Conservation (phyloP, 1,140 invertebrate species). For the Listronotus oregonensis region DNA sequence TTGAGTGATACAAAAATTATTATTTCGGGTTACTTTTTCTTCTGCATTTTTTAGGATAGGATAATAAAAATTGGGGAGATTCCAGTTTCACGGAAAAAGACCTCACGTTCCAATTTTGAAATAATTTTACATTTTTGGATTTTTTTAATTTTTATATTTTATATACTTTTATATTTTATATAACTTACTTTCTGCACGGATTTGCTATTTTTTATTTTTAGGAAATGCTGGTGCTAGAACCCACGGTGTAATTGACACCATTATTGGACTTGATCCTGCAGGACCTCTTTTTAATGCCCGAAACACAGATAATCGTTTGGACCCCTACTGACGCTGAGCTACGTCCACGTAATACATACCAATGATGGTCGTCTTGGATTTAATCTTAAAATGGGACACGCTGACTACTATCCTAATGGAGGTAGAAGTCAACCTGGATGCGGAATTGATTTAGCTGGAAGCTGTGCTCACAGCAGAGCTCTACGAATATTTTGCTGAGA, state of each 20-base stretch:
- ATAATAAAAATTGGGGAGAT: too few species aligned
- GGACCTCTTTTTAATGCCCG: slow-evolving; percentile 59
- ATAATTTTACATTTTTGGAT: too few species aligned
- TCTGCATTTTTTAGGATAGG: too few species aligned
- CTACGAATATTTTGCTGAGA: slow-evolving; percentile 60
- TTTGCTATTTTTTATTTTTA: slow-evolving; percentile 1
- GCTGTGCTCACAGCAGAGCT: slow-evolving; percentile 64
- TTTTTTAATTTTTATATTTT: too few species aligned
- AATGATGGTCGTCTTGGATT: slow-evolving; percentile 66
- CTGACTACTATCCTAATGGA: slow-evolving; percentile 75
- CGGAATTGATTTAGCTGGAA: slow-evolving; percentile 54
- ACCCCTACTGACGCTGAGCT: slow-evolving; percentile 64
- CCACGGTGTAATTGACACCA: slow-evolving; percentile 49
- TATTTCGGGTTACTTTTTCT: too few species aligned
- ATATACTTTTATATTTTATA: too few species aligned
- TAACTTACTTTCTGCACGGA: too few species aligned
- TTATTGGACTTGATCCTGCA: slow-evolving; percentile 61
- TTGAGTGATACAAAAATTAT: too few species aligned
- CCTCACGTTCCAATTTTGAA: too few species aligned
- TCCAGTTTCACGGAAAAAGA: too few species aligned
- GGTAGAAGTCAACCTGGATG: slow-evolving; percentile 72
- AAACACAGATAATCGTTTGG: slow-evolving; percentile 60
- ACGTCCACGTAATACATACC: slow-evolving; percentile 70
- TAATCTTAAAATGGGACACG: slow-evolving; percentile 65
- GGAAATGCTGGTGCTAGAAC: slow-evolving; percentile 63